Evolutionary conservation across 2,113 vertebrate species (phyloP), one percentile per base, ranked within the genome.

Genomic region (Spilogale gracilis): DNA sequence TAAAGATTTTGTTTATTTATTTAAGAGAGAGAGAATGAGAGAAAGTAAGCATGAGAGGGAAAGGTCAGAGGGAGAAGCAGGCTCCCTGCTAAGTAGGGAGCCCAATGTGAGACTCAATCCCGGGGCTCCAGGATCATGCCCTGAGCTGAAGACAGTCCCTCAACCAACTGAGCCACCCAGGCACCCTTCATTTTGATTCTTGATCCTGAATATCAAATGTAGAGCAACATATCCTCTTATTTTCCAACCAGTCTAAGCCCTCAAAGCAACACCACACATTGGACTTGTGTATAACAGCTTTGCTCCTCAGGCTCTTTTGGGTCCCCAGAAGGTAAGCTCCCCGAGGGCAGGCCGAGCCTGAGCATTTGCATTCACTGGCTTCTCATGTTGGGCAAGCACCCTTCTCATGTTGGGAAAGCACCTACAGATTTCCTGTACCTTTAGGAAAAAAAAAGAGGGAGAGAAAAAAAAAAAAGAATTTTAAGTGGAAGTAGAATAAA

Each of bases 151-250:
- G 38, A 38, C 38, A 38, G 38, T 38, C 38, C 38, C 38, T 38
- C 38, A 38, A 38, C 38, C 38, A 38, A 38, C 38, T 38, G 2
- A 38, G 38, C 38, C 38, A 38, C 38, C 38, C 38, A 38, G 38
- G 38, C 38, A 38, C 38, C 38, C 38, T 94, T 93, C 71, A 67
- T 67, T 83, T 84, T 93, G 93, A 81, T 65, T 45, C 65, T 94
- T 73, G 65, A 89, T 91, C 76, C 76, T 83, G 81, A 93, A 56
- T 85, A 52, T 27, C 23, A 79, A 63, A 93, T 56, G 38, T 60
- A 86, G 50, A 88, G 17, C 38, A 45, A 61, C 25, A 32, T 32
- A 58, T 58, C 58, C n/a, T 88, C 30, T 76, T 86, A 25, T 89
- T 94, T 93, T 58, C 56, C 0, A 79, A n/a, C 45, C 43, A 78